phyloP scores from a whole-genome alignment of 2,113 vertebrate species.

The Rhombomys opimus region DNA sequence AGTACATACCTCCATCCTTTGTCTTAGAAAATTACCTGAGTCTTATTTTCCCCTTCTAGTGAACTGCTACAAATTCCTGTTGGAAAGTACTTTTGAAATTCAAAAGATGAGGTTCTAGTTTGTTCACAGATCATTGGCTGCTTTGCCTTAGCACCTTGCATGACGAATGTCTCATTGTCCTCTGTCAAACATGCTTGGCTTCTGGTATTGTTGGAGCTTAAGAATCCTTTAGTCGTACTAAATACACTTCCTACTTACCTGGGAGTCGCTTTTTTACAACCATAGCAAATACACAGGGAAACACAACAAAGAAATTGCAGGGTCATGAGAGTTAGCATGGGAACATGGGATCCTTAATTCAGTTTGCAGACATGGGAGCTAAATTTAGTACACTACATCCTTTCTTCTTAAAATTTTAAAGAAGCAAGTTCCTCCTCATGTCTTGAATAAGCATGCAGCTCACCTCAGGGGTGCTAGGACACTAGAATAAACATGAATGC shows the following conservation, averaged over 20 bases:
- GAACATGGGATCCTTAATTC: conserved; percentile 39
- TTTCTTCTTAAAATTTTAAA: conserved; percentile 29
- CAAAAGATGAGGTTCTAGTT: conserved; percentile 78
- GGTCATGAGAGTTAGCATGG: background rate
- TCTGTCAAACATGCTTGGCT: background rate
- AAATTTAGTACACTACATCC: background rate
- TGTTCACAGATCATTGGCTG: conserved; percentile 76
- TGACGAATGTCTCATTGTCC: conserved; percentile 83
- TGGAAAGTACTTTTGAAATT: conserved; percentile 82
- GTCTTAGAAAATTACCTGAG: conserved; percentile 80
- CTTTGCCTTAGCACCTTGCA: conserved; percentile 79
- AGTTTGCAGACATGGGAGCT: conserved; percentile 10
- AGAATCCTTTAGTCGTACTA: conserved; percentile 64
- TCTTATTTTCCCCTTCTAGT: conserved; percentile 61
- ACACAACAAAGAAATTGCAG: conserved; percentile 8
- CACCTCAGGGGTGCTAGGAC: conserved; percentile 6
- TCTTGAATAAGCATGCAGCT: background rate
- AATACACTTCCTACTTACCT: conserved; percentile 40
- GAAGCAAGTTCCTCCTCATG: conserved; percentile 9
- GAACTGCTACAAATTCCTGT: conserved; percentile 79
- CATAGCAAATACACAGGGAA: background rate
- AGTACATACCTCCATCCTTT: conserved; percentile 70
- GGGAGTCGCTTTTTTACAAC: conserved; percentile 11
- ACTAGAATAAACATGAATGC: background rate
- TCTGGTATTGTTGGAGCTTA: conserved; percentile 1